Percentiles rank a stretch among this genome's conserved stretches.
phyloP scores from a whole-genome alignment of 2,113 vertebrate species.

The Columba janthina region DNA sequence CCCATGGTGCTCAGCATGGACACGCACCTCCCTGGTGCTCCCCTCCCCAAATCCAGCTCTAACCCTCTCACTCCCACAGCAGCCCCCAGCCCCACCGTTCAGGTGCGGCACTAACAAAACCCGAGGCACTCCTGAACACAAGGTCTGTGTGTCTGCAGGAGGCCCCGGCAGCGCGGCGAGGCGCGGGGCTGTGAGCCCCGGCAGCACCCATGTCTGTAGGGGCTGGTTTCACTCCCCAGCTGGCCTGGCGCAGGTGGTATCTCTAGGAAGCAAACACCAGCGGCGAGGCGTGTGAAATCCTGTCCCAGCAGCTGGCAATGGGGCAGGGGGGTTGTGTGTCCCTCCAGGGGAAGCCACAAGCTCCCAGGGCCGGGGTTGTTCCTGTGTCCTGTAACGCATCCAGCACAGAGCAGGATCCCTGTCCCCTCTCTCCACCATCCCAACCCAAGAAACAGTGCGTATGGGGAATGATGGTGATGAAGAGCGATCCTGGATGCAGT shows the following conservation, averaged over 20 bases:
- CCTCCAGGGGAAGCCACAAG: neutral
- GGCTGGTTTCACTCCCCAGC: neutral
- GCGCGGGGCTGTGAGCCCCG: accelerated
- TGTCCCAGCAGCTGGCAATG: accelerated
- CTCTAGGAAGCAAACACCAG: accelerated
- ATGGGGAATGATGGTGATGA: accelerated
- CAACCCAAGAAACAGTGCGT: neutral
- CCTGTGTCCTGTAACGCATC: accelerated
- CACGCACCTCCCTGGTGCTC: neutral
- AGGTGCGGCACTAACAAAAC: neutral
- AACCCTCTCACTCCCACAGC: neutral
- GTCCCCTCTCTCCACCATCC: neutral
- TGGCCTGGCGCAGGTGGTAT: accelerated
- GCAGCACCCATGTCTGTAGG: accelerated
- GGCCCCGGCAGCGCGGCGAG: neutral
- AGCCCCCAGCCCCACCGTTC: neutral
- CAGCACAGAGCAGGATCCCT: neutral
- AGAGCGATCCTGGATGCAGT: accelerated
- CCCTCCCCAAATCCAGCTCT: neutral
- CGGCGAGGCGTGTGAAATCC: accelerated
- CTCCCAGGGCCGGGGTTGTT: accelerated
- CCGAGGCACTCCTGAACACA: accelerated
- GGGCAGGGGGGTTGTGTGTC: neutral
- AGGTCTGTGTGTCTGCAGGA: neutral
- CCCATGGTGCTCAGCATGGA: neutral